These are phyloP conservation scores for Cydia strobilella DNA, from an alignment of 1,140 invertebrate genomes.

Conservation along the genomic window DNA sequence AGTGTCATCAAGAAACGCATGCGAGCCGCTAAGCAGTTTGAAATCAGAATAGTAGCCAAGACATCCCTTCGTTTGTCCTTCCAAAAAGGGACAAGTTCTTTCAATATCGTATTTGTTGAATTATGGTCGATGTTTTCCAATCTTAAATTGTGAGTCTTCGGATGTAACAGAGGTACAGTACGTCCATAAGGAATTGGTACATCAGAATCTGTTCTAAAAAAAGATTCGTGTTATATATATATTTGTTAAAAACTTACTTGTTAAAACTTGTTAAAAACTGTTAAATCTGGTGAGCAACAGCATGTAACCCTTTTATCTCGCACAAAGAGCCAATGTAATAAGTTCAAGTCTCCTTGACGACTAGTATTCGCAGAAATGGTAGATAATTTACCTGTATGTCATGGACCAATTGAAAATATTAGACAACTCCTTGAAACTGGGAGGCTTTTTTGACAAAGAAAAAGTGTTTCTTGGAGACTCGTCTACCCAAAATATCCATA, in stretches of 20 bases:
- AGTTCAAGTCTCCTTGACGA: no score
- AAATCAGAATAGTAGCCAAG: conserved; percentile 82
- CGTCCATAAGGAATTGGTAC: conserved; percentile 86
- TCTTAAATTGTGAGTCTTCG: conserved; percentile 22
- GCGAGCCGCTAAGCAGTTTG: conserved; percentile 82
- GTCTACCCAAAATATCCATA: conserved; percentile 66
- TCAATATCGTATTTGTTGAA: conserved; percentile 36
- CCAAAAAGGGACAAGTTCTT: conserved; percentile 52
- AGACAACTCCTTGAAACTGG: conserved; percentile 69
- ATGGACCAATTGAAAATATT: conserved; percentile 89
- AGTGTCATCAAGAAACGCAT: conserved; percentile 83
- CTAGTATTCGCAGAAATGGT: no score
- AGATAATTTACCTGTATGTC: conserved; percentile 81
- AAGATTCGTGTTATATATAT: conserved; percentile 10
- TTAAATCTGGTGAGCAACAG: no score
- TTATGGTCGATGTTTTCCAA: not conserved
- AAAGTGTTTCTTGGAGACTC: conserved; percentile 59
- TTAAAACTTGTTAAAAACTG: no score
- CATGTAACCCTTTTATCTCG: no score
- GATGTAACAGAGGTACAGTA: conserved; percentile 67
- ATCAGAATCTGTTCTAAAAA: conserved; percentile 82
- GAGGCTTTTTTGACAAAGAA: conserved; percentile 43
- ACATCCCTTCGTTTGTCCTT: conserved; percentile 67
- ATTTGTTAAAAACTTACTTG: no score
- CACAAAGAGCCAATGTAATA: no score